These are phyloP conservation scores for Dermolepida albohirtum DNA, from an alignment of 2,888 invertebrate genomes.

Conservation along the genomic window DNA sequence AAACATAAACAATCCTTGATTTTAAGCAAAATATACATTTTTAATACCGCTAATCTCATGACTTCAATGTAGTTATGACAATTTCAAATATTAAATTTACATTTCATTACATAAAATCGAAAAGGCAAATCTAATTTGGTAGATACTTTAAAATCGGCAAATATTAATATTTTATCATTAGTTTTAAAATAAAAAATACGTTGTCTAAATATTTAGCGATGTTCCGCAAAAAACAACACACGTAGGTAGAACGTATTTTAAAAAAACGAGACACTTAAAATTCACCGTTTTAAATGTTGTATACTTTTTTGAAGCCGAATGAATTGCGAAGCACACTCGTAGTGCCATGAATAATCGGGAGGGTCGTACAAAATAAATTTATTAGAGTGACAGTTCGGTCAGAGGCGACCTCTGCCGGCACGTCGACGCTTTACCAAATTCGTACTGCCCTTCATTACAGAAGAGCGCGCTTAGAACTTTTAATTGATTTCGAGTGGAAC, in stretches of 20 bases:
- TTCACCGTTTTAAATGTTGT: not conserved
- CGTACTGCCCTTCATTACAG: constrained; percentile 27
- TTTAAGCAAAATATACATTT: no score
- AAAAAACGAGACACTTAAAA: not conserved
- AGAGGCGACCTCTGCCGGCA: constrained; percentile 27
- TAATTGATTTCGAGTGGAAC: constrained; percentile 35
- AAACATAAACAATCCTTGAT: no score
- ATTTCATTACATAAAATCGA: no score
- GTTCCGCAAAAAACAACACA: no score
- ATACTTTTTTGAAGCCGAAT: constrained; percentile 17
- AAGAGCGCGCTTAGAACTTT: constrained; percentile 30
- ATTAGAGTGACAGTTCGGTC: constrained; percentile 35
- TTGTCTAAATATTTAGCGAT: no score
- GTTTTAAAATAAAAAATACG: no score
- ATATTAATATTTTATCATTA: no score
- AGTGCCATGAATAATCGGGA: constrained; percentile 26
- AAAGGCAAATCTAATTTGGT: no score
- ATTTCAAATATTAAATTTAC: no score
- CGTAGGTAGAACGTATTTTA: not conserved
- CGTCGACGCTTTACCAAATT: constrained; percentile 22
- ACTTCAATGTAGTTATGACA: no score
- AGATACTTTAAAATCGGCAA: no score
- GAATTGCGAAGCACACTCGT: constrained; percentile 15
- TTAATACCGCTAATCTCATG: no score
- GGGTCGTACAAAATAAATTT: constrained; percentile 35